Base-by-base conservation (phyloP, 2,888 invertebrate species). In the Oscheius sp. region DNA sequence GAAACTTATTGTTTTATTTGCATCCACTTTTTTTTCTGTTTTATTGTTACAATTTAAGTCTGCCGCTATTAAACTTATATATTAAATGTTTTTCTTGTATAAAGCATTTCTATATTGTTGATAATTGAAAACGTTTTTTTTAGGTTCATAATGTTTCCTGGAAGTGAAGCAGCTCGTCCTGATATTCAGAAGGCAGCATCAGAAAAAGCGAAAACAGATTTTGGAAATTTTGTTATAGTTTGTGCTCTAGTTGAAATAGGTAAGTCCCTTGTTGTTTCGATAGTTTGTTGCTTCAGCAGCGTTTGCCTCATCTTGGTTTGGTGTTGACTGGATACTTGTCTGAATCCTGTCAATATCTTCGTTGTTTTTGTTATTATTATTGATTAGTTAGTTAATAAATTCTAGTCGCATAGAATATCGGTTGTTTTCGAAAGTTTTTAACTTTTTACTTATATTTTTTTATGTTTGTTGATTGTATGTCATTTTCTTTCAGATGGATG, bases 201-300 rank as follows among this genome's bases (percentile, higher is more conserved):
- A 38, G 64, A 62, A 47, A 74, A 73, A 44, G 71, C 71, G 36
- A 64, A 68, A 49, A 49, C 54, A 30, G 77, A 77, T 66, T 65
- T 77, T 57, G 70, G 67, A 64, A 75, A 68, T 45, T 69, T 77
- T 65, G 51, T 77, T 50, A 71, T 67, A 14, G 67, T 66, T 62
- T 67, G 65, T 9, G n/a, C 75, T 4, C 20, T 70, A 26, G 38
- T 77, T 17, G 77, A 75, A 56, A 50, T 66, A 20, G 74, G 77
- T 77, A n/a, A 45, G 57, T 45, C 14, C 2, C 20, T 38, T 9
- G 36, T 36, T 1, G 8, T 24, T 49, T 26, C 41, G 9, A 12
- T 47, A 17, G 12, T 22, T 57, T 4, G 8, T 22, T 32, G 4
- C 9, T 20, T 24, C 54, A 59, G 59, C 28, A 41, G 59, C 59